These are phyloP conservation scores for Clarias magur DNA, from an alignment of 2,113 vertebrate genomes.

Conservation along the genomic window DNA sequence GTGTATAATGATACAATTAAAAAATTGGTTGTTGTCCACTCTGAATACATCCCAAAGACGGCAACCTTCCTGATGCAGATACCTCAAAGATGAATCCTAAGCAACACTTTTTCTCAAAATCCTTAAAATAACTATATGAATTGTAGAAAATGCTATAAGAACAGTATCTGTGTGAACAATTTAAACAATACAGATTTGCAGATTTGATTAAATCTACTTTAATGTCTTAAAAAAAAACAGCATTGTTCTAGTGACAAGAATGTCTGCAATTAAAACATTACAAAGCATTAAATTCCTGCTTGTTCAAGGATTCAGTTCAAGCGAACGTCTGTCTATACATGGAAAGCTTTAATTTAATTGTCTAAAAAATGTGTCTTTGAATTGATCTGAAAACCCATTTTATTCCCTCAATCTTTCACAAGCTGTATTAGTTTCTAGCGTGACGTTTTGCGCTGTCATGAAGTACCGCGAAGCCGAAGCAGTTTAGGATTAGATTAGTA, in stretches of 20 bases:
- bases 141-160: not conserved
- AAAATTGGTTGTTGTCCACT: not conserved
- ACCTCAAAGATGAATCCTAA: not conserved
- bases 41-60: not conserved
- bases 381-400: not conserved
- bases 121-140: not conserved
- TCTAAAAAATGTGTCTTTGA: not conserved
- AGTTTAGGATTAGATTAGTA: constrained; percentile 14
- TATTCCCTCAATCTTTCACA: constrained; percentile 64
- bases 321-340: not conserved
- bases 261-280: not conserved
- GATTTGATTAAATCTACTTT: not conserved
- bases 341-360: not conserved
- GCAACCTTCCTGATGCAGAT: not conserved
- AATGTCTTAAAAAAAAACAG: not conserved
- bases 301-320: not conserved
- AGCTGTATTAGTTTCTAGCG: constrained; percentile 70
- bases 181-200: not conserved
- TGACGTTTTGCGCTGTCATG: constrained; percentile 47
- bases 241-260: not conserved
- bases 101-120: not conserved
- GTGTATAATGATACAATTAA: too few relatives aligned
- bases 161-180: not conserved
- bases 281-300: not conserved
- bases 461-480: constrained; percentile 36